Evolutionary conservation across 2,113 vertebrate genomes (phyloP), one percentile per base, ranked within the genome.

Genomic region (Haplochromis vanheusdeni): DNA sequence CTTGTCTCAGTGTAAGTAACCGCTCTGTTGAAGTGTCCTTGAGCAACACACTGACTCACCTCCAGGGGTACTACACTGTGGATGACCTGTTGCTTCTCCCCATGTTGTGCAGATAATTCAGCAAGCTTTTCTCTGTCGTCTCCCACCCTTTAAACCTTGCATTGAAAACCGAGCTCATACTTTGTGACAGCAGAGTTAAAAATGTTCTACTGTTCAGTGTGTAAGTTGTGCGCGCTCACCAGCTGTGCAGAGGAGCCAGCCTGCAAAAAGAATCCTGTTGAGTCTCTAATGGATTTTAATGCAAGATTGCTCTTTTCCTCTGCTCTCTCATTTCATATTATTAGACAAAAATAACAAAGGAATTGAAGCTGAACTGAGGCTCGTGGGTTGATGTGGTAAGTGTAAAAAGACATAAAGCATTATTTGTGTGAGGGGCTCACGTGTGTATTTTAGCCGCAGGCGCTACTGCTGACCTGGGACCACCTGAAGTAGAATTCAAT

Each of bases 401-500:
- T 35, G 58, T 77, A 60, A 73, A 87, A 89, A 92, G 37, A 79
- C 49, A 12, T 85, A 58, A 88, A 86, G 23, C 49, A 88, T 83
- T 83, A 82, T 51, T 49, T 81, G 86, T 82, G 45, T 33, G 62
- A 65, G 84, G 26, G 26, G 45, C 79, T 60, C 80, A 58, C 9
- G 75, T 83, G 87, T 77, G 82, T 87, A 62, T 92, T 93, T 92
- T 91, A 83, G 90, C 92, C 52, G 10, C 17, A 33, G 86, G 91
- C 85, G 16, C 77, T 83, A 87, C 85, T 90, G 80, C 80, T 92
- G 90, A 92, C 87, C 91, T 83, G 90, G 89, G 89, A 94, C 82
- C 89, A 93, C 90, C 93, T 93, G 68, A 93, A 91, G 87, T 93
- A 87, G 87, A 91, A 90, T 94, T 91, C 70, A 90, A 91, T 95